Conservation (phyloP, 2,888 invertebrate genomes). For the Rhimphoctona megacephalus region DNA sequence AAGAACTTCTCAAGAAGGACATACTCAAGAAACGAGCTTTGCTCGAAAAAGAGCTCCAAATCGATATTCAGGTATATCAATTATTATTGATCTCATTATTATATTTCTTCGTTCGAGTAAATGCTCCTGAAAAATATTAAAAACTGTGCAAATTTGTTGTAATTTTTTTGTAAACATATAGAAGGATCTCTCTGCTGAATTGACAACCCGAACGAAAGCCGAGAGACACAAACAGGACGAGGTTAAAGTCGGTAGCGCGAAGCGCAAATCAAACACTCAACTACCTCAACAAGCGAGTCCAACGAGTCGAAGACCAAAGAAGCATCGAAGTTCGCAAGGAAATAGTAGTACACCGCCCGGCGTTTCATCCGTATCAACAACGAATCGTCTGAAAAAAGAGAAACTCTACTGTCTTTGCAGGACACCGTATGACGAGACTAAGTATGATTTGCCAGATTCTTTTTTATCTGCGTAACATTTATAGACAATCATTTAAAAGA, state of each 20-base stretch:
- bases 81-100: slow-evolving; percentile 19
- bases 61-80: slow-evolving; percentile 91
- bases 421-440: slow-evolving; percentile 97
- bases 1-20: slow-evolving; percentile 96
- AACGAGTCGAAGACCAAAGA: slow-evolving; percentile 81
- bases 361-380: slow-evolving; percentile 75
- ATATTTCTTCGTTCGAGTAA: neutral
- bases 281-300: slow-evolving; percentile 81
- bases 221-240: slow-evolving; percentile 90
- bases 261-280: slow-evolving; percentile 86
- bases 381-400: slow-evolving; percentile 88
- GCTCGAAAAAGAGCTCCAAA: slow-evolving; percentile 95
- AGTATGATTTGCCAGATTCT: slow-evolving; percentile 86
- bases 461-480: neutral
- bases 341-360: slow-evolving; percentile 78
- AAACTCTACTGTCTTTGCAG: slow-evolving; percentile 96
- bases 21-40: slow-evolving; percentile 95
- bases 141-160: neutral
- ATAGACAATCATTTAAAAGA: neutral
- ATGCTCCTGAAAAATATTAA: neutral
- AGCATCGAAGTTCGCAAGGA: slow-evolving; percentile 81
- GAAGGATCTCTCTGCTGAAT: slow-evolving; percentile 91
- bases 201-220: slow-evolving; percentile 90
- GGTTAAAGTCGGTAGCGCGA: slow-evolving; percentile 88
- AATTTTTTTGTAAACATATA: slow-evolving; percentile 77